phyloP scores from a whole-genome alignment of 2,113 vertebrate species.

The Oenanthe oenanthe region DNA sequence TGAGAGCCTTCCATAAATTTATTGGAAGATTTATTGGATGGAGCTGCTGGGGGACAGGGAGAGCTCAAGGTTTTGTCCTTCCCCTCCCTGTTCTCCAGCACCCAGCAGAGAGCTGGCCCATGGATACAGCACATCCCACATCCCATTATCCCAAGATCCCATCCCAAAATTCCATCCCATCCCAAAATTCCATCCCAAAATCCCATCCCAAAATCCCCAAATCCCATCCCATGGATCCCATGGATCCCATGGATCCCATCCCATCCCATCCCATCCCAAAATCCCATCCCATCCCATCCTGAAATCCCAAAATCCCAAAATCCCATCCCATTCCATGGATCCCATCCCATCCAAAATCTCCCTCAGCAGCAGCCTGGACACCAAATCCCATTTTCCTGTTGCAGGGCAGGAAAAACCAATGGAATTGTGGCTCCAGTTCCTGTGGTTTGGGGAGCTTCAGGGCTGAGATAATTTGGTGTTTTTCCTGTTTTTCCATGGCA shows the following conservation, averaged over 20 bases:
- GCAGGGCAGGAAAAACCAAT: not conserved
- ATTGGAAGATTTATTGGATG: too few species aligned
- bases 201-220: too few species aligned
- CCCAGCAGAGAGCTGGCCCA: not conserved
- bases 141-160: too few species aligned
- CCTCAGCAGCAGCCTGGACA: not conserved
- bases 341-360: not conserved
- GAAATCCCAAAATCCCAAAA: too few species aligned
- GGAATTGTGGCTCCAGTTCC: not conserved
- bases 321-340: too few species aligned
- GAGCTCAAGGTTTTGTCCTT: not conserved
- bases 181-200: too few species aligned
- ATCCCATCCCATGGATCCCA: too few species aligned
- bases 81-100: not conserved
- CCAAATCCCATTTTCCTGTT: not conserved
- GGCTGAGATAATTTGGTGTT: not conserved
- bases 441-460: not conserved
- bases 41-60: not conserved
- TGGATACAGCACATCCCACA: not conserved
- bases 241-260: too few species aligned
- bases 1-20: too few species aligned
- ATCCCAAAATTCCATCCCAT: too few species aligned
- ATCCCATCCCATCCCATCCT: not conserved
- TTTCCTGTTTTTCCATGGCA: constrained; percentile 35
- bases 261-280: too few species aligned